A percentile compares a stretch with the other conserved stretches of the same genome.
Conservation (phyloP, 2,797 vertebrate genomes). For the Oreortyx pictus region DNA sequence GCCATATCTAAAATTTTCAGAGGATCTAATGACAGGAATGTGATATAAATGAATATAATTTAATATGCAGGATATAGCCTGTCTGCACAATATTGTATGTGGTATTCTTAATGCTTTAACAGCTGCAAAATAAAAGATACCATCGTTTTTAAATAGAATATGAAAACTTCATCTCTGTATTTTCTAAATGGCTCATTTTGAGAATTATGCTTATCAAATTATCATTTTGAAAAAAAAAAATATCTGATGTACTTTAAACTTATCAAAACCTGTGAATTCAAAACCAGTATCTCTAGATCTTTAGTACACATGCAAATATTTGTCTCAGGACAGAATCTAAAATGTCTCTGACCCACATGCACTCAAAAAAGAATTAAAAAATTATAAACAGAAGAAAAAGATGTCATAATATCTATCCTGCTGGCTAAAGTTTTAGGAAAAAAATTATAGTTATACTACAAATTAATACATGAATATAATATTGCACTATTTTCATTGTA, state of each 20-base stretch:
- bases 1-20: not conserved
- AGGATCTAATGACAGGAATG: not conserved
- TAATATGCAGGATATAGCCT: not conserved
- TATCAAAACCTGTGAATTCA: not conserved
- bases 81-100: not conserved
- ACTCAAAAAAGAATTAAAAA: not conserved
- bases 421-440: conserved; percentile 7
- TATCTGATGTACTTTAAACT: not conserved
- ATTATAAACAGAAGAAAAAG: not conserved
- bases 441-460: conserved; percentile 49
- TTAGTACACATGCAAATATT: not conserved
- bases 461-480: conserved; percentile 64
- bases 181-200: not conserved
- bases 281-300: fast-evolving
- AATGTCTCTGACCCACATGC: not conserved
- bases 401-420: not conserved
- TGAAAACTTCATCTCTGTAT: not conserved
- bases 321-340: not conserved
- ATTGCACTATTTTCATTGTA: conserved; percentile 40
- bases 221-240: not conserved
- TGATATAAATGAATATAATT: not conserved
- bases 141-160: not conserved
- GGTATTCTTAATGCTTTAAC: not conserved
- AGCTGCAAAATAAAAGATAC: not conserved
- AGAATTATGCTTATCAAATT: not conserved